These are phyloP conservation scores for Lynx canadensis DNA, from an alignment of 2,113 vertebrate species.

Conservation along the genomic window DNA sequence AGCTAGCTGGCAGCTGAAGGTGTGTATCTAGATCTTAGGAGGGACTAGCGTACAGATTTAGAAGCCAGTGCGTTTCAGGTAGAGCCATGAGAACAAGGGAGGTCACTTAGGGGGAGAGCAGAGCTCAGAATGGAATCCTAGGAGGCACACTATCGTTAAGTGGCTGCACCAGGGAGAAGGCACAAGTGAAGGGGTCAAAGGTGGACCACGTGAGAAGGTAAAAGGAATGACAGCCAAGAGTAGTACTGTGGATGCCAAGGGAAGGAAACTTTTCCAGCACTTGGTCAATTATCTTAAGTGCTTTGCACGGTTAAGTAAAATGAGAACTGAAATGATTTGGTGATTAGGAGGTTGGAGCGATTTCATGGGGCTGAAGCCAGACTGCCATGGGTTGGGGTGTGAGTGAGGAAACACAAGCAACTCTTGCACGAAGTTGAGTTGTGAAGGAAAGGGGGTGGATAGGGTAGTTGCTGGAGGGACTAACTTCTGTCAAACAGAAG, in stretches of 20 bases:
- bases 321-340: constrained; percentile 48
- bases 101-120: neutral
- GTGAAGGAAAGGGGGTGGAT: neutral
- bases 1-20: neutral
- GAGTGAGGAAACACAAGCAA: neutral
- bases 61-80: neutral
- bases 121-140: neutral
- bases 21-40: neutral
- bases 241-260: neutral
- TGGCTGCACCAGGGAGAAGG: neutral
- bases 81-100: neutral
- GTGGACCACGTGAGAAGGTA: neutral
- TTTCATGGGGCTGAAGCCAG: constrained; percentile 46
- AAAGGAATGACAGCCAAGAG: neutral
- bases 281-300: constrained; percentile 74
- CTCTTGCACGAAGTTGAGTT: neutral
- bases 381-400: neutral
- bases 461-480: neutral
- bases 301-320: constrained; percentile 62
- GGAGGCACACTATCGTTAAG: neutral
- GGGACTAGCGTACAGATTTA: neutral
- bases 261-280: constrained; percentile 30
- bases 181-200: neutral
- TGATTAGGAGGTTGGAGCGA: constrained; percentile 14
- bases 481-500: neutral